phyloP scores from a whole-genome alignment of 2,888 invertebrate genomes.

The Caradrina kadenii region DNA sequence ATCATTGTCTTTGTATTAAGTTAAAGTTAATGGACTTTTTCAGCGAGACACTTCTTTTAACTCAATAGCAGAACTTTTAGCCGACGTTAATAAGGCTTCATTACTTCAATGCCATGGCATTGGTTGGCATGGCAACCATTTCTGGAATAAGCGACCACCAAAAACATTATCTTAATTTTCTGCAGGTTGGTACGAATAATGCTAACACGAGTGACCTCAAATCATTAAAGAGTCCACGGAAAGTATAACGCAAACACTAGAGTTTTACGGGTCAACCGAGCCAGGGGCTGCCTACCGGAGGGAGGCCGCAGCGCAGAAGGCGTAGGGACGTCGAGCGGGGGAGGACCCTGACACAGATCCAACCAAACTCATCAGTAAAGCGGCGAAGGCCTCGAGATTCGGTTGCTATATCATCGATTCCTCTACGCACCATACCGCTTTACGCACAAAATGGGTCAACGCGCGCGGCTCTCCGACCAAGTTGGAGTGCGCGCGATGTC shows the following conservation, averaged over 20 bases:
- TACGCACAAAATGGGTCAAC: constrained; percentile 88
- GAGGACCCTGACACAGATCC: constrained; percentile 90
- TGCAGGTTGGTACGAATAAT: constrained; percentile 52
- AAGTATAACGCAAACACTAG: constrained; percentile 84
- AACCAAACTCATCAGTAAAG: constrained; percentile 86
- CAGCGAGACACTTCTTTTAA: constrained; percentile 7
- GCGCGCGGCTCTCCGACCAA: constrained; percentile 77
- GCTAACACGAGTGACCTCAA: constrained; percentile 72
- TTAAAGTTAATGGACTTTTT: constrained; percentile 26
- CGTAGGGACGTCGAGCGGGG: constrained; percentile 83
- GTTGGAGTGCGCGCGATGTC: constrained; percentile 81
- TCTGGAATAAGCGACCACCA: not conserved
- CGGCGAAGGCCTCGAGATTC: constrained; percentile 86
- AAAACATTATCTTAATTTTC: constrained; percentile 26
- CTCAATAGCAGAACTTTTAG: not conserved
- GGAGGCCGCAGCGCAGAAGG: constrained; percentile 77
- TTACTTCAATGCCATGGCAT: not conserved
- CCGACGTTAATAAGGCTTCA: not conserved
- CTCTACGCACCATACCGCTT: constrained; percentile 80
- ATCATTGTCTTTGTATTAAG: constrained; percentile 47
- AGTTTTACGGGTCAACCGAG: constrained; percentile 86
- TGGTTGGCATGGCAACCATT: constrained; percentile 6
- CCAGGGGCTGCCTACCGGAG: constrained; percentile 78
- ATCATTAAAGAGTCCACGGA: constrained; percentile 79
- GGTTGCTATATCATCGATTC: constrained; percentile 88